Evolutionary conservation across 2,888 invertebrate species (phyloP).

Genomic region (Sminthurinus aureus): DNA sequence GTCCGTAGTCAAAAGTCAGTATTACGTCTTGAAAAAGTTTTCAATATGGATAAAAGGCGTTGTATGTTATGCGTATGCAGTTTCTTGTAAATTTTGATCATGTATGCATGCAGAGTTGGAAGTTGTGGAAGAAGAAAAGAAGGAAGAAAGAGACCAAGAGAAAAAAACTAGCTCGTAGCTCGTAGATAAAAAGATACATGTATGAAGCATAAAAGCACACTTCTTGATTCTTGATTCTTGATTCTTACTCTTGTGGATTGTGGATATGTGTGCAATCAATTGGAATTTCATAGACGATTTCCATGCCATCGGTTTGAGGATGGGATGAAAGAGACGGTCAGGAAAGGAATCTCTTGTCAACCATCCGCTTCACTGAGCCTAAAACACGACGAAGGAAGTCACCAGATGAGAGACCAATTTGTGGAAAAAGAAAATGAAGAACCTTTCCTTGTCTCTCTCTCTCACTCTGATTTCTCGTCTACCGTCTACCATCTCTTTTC

Average conservation of each 20-base stretch:
- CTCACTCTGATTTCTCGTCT: conserved; percentile 5
- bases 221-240: too few species aligned
- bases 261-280: conserved; percentile 46
- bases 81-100: too few species aligned
- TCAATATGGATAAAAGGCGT: too few species aligned
- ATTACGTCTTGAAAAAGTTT: too few species aligned
- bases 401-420: conserved; percentile 52
- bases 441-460: conserved; percentile 36
- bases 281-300: conserved; percentile 48
- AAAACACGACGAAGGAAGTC: conserved; percentile 58
- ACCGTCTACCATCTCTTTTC: background rate
- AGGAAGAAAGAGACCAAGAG: too few species aligned
- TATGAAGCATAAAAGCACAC: background rate
- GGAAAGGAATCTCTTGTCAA: conserved; percentile 61
- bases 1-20: too few species aligned
- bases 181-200: too few species aligned
- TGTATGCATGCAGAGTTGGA: background rate
- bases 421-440: conserved; percentile 48
- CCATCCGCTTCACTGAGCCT: conserved; percentile 57
- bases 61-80: too few species aligned
- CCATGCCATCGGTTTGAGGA: conserved; percentile 46
- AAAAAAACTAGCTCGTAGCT: too few species aligned
- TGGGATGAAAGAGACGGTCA: conserved; percentile 51
- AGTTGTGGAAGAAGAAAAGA: background rate
- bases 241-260: background rate